Conservation (phyloP, 1,140 invertebrate genomes). For the Thaumatotibia leucotreta region DNA sequence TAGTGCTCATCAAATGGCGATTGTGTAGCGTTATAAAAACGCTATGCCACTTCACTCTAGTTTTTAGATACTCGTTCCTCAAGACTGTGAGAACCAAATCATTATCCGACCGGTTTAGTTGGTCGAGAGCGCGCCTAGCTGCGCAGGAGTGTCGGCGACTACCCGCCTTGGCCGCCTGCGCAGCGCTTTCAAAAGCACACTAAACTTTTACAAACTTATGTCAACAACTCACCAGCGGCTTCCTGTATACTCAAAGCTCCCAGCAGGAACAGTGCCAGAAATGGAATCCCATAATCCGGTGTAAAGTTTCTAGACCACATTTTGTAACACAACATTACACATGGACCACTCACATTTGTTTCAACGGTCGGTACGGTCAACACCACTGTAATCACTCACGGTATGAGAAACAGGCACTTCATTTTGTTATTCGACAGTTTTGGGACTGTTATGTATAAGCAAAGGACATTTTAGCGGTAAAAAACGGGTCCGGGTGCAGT, state of each 20-base stretch:
- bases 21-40: conserved; percentile 67
- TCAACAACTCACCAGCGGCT: conserved; percentile 64
- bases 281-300: conserved; percentile 74
- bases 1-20: conserved; percentile 22
- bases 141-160: neutral
- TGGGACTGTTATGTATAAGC: conserved; percentile 51
- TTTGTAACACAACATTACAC: conserved; percentile 74
- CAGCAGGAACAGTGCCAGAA: conserved; percentile 54
- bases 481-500: conserved; percentile 57
- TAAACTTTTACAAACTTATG: conserved; percentile 30
- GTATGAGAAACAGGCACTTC: conserved; percentile 73
- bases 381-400: conserved; percentile 68
- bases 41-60: conserved; percentile 70
- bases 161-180: conserved; percentile 1
- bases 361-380: conserved; percentile 68
- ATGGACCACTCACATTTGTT: conserved; percentile 75
- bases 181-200: conserved; percentile 71
- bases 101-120: conserved; percentile 48
- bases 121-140: conserved; percentile 37
- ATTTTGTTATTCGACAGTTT: conserved; percentile 72
- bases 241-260: conserved; percentile 54
- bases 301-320: conserved; percentile 75
- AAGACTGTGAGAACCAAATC: conserved; percentile 70
- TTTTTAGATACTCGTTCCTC: conserved; percentile 72
- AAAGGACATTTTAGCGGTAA: conserved; percentile 70